A percentile compares a stretch with the other conserved stretches of the same genome.
phyloP scores from a whole-genome alignment of 2,113 vertebrate species.

The Sinocyclocheilus anshuiensis region DNA sequence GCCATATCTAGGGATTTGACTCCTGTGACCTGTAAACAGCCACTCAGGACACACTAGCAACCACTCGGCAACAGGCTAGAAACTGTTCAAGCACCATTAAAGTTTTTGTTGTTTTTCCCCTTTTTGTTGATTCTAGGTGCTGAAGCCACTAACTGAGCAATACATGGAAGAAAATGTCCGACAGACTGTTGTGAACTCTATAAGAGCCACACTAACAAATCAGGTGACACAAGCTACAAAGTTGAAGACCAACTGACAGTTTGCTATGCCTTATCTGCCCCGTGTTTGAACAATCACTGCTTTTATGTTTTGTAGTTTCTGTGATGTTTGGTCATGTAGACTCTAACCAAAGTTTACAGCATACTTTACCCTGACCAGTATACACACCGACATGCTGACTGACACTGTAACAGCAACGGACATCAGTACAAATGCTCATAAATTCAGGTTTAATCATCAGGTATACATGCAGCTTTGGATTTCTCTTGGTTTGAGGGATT shows the following conservation, averaged over 20 bases:
- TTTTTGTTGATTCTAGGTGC: slow-evolving; percentile 77
- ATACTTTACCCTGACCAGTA: slow-evolving; percentile 1
- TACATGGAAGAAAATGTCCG: slow-evolving; percentile 95
- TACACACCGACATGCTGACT: slow-evolving; percentile 17
- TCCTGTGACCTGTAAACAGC: background rate
- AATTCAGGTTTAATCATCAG: background rate
- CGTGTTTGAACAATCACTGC: slow-evolving; percentile 44
- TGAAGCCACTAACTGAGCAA: slow-evolving; percentile 94
- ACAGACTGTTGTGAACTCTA: slow-evolving; percentile 96
- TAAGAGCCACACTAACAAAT: slow-evolving; percentile 95
- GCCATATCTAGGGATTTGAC: background rate
- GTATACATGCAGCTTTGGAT: slow-evolving; percentile 1
- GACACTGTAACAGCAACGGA: background rate
- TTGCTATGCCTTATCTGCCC: slow-evolving; percentile 25
- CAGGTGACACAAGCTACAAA: slow-evolving; percentile 85
- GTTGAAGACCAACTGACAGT: slow-evolving; percentile 93
- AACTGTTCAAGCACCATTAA: background rate
- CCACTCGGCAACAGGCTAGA: background rate
- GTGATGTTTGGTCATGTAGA: slow-evolving; percentile 55
- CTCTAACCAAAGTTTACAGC: slow-evolving; percentile 75
- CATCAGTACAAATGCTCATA: slow-evolving; percentile 57
- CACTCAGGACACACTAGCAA: background rate
- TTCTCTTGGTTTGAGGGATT: background rate
- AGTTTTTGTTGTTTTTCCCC: background rate
- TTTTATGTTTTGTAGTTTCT: slow-evolving; percentile 40